Conservation (phyloP, 1,140 invertebrate species). For the Oncopeltus fasciatus region DNA sequence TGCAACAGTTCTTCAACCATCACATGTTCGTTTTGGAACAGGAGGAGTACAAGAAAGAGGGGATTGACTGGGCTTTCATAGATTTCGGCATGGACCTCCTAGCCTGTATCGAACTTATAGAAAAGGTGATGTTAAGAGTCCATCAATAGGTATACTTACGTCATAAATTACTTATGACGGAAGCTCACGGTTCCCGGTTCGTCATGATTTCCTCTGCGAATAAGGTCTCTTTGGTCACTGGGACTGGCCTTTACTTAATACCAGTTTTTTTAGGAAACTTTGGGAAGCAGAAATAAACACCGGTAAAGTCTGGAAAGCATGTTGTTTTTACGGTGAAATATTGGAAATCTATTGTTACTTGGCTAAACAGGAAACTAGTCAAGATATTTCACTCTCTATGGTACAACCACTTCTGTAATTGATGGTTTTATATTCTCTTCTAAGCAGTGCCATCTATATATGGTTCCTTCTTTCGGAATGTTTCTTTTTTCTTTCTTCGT, state of each 20-base stretch:
- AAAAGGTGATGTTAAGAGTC: slow-evolving; percentile 54
- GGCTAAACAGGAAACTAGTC: too few species aligned
- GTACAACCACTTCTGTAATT: too few species aligned
- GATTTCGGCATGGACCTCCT: slow-evolving; percentile 96
- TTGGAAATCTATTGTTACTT: too few species aligned
- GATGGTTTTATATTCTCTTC: too few species aligned
- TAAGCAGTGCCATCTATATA: too few species aligned
- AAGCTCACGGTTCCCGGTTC: too few species aligned
- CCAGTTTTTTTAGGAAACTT: too few species aligned
- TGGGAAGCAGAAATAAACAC: too few species aligned
- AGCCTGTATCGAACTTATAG: slow-evolving; percentile 92
- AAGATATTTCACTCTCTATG: too few species aligned
- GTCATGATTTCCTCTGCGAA: background rate
- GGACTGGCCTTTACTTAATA: background rate
- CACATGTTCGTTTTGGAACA: slow-evolving; percentile 97
- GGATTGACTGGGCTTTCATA: slow-evolving; percentile 90
- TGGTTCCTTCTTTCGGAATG: too few species aligned
- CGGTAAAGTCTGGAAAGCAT: too few species aligned
- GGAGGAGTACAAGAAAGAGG: slow-evolving; percentile 92
- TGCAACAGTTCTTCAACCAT: slow-evolving; percentile 97
- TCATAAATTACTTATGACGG: background rate
- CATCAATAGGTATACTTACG: background rate
- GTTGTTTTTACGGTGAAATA: too few species aligned
- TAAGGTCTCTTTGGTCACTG: slow-evolving; percentile 1
- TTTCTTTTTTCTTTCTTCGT: background rate